These are phyloP conservation scores for Agapornis canus DNA, from an alignment of 2,797 vertebrate species.

Conservation along the genomic window DNA sequence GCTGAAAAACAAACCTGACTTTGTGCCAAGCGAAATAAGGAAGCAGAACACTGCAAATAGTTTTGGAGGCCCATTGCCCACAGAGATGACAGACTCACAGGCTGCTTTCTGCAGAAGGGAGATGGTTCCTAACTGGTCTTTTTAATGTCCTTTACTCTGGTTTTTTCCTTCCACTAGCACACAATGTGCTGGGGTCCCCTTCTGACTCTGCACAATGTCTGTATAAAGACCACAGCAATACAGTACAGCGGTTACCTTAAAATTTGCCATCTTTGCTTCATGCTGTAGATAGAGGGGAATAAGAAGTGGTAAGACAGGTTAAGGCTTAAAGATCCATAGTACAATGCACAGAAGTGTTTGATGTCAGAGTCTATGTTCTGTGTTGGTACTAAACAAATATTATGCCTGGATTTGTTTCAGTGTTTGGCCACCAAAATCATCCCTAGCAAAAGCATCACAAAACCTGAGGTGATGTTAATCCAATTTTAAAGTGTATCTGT, in stretches of 20 bases:
- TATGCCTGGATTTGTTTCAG: not conserved
- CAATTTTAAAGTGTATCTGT: not conserved
- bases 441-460: not conserved
- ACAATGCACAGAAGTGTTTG: not conserved
- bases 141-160: fast-evolving
- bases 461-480: not conserved
- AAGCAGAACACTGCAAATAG: slow-evolving; percentile 32
- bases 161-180: not conserved
- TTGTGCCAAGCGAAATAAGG: slow-evolving; percentile 62
- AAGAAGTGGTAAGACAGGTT: not conserved
- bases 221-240: not conserved
- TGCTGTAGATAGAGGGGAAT: not conserved
- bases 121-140: not conserved
- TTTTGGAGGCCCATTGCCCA: slow-evolving; percentile 45
- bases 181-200: not conserved
- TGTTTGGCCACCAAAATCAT: not conserved
- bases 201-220: not conserved
- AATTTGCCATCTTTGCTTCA: not conserved
- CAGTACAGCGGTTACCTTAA: not conserved
- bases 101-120: not conserved
- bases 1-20: slow-evolving; percentile 61
- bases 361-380: not conserved
- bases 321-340: not conserved
- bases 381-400: not conserved
- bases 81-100: slow-evolving; percentile 29